phyloP scores from a whole-genome alignment of 1,140 invertebrate species.

The Macrosteles quadrilineatus region DNA sequence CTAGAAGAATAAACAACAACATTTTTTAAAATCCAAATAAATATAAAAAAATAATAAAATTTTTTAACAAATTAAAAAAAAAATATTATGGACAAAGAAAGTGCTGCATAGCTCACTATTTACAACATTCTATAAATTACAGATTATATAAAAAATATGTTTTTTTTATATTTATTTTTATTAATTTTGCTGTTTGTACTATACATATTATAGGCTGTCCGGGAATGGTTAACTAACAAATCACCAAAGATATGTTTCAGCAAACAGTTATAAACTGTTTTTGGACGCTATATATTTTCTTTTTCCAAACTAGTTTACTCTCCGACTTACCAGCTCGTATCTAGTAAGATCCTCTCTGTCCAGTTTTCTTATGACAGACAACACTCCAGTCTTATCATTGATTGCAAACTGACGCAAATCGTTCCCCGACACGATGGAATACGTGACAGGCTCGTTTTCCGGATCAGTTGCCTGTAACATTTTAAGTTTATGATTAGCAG shows the following conservation, averaged over 20 bases:
- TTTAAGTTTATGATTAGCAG: neutral
- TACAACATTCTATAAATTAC: too few relatives aligned
- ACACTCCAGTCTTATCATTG: constrained; percentile 76
- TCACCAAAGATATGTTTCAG: too few relatives aligned
- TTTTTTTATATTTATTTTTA: too few relatives aligned
- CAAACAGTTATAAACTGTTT: too few relatives aligned
- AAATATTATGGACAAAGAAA: too few relatives aligned
- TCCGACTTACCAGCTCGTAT: constrained; percentile 76
- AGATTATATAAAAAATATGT: too few relatives aligned
- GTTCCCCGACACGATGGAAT: constrained; percentile 83
- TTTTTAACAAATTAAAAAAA: neutral
- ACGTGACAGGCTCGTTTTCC: constrained; percentile 83
- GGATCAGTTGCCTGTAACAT: constrained; percentile 77
- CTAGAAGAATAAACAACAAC: neutral
- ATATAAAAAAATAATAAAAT: neutral
- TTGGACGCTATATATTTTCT: too few relatives aligned
- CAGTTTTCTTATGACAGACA: constrained; percentile 78
- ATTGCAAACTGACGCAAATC: constrained; percentile 83
- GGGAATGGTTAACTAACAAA: too few relatives aligned
- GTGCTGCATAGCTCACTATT: too few relatives aligned
- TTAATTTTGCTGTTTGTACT: too few relatives aligned
- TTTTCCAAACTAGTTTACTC: too few relatives aligned
- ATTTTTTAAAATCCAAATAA: neutral
- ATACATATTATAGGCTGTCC: too few relatives aligned
- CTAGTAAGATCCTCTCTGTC: constrained; percentile 84